These are phyloP conservation scores for Pseudopodoces humilis DNA, from an alignment of 2,113 vertebrate species.

Conservation along the genomic window DNA sequence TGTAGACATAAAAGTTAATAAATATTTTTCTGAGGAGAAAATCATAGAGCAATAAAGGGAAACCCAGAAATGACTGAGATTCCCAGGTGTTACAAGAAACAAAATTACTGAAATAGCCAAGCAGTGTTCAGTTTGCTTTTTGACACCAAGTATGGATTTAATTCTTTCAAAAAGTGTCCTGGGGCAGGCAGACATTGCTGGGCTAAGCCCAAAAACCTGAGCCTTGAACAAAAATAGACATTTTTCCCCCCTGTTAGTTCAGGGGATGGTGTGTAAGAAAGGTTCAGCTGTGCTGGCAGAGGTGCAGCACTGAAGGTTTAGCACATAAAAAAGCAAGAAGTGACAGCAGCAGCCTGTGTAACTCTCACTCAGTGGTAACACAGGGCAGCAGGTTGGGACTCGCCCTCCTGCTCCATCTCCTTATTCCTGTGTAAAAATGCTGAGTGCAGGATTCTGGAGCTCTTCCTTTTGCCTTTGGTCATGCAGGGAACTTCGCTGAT, in stretches of 20 bases:
- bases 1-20: neutral
- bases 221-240: neutral
- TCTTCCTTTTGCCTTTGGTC: conserved; percentile 7
- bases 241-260: neutral
- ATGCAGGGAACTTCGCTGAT: neutral
- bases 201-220: neutral
- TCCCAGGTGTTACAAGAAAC: neutral
- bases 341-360: neutral
- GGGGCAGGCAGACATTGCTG: neutral
- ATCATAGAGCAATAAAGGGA: neutral
- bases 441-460: neutral
- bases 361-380: neutral
- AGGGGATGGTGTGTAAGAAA: rapidly evolving
- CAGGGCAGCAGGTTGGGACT: conserved; percentile 3
- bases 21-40: neutral
- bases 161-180: neutral
- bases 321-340: neutral
- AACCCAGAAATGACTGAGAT: neutral
- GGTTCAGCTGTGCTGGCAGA: neutral
- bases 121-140: neutral
- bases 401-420: neutral
- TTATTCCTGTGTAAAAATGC: conserved; percentile 7
- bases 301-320: neutral
- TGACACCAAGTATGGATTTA: neutral
- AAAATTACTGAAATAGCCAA: neutral